Evolutionary conservation across 2,888 invertebrate genomes (phyloP).

Genomic region (Stenchaetothrips biformis): DNA sequence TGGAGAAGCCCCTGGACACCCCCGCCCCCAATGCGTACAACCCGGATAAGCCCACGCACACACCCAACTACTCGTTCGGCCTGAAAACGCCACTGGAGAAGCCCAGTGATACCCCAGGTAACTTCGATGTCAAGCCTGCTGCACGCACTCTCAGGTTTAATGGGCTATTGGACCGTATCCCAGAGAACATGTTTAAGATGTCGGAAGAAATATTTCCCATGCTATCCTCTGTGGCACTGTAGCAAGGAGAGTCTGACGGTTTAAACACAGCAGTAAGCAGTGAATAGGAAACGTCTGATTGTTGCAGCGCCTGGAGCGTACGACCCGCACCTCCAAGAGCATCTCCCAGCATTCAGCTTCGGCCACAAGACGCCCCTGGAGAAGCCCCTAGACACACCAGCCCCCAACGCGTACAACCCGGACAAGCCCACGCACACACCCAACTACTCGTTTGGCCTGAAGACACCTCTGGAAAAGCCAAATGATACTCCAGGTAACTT

Average conservation of each 20-base stretch:
- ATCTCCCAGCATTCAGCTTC: constrained; percentile 67
- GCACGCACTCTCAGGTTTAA: no score
- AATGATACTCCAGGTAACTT: constrained; percentile 65
- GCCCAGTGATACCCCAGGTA: constrained; percentile 64
- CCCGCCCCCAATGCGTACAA: constrained; percentile 90
- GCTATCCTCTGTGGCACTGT: no score
- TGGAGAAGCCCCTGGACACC: constrained; percentile 58
- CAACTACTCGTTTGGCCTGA: constrained; percentile 68
- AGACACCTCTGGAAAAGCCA: constrained; percentile 57
- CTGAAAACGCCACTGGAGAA: constrained; percentile 60
- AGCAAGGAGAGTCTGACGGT: no score
- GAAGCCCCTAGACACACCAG: constrained; percentile 65
- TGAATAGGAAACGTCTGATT: no score
- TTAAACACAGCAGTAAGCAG: no score
- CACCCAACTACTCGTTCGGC: constrained; percentile 70
- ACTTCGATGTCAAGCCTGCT: no score
- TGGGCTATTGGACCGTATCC: no score
- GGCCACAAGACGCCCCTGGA: constrained; percentile 62
- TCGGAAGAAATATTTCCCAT: no score
- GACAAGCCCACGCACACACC: constrained; percentile 63
- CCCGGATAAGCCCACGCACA: constrained; percentile 61
- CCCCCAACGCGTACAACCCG: constrained; percentile 85
- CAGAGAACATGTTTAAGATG: no score
- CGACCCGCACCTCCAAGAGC: constrained; percentile 56
- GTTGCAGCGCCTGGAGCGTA: constrained; percentile 91